Evolutionary conservation across 2,113 vertebrate genomes (phyloP), one percentile per base, ranked within the genome.

Genomic region (Oncorhynchus keta): DNA sequence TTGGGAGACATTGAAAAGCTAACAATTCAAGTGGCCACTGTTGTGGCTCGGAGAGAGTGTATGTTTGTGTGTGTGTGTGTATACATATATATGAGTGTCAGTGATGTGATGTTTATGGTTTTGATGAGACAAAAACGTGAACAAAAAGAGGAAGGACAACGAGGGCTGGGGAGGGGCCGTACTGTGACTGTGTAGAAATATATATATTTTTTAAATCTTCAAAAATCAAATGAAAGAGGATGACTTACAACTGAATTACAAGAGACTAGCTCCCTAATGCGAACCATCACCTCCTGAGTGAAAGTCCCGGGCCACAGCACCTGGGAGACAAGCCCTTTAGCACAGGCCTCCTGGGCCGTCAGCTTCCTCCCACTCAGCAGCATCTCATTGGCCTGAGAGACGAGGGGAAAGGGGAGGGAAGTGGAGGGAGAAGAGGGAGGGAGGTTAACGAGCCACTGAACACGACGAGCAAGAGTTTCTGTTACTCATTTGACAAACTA

Each of bases 301-400:
- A 99, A 99, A 2, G 97, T 99, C 78, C 94, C 97, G 0, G 98
- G 97, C 97, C 98, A 99, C 51, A 99, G 95, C 74, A 99, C 98
- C 92, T 99, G 98, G 11, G 97, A 99, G 30, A 99, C 97, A 85
- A 99, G 88, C 76, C 98, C 98, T 87, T 98, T 99, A 81, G 94
- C 93, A 81, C 97, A 99, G 0, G 97, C 98, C 88, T 99, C 97
- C 93, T 98, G 97, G 0, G 98, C 98, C 0, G 98, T 99, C 90
- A 99, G 32, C 91, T 98, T 99, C 88, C 97, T 95, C 76, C 96
- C 96, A 24, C 97, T 96, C 77, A 99, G 94, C 78, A 99, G 90
- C 95, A 99, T 95, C 89, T 99, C 98, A 79, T 96, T 98, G n/a
- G 97, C 98, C 98, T 99, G 74, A 9, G 28, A 0, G 68, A 49